Percentiles rank a stretch among this genome's conserved stretches.
Conservation (phyloP, 2,888 invertebrate genomes). For the Kryphioiulus occultus region DNA sequence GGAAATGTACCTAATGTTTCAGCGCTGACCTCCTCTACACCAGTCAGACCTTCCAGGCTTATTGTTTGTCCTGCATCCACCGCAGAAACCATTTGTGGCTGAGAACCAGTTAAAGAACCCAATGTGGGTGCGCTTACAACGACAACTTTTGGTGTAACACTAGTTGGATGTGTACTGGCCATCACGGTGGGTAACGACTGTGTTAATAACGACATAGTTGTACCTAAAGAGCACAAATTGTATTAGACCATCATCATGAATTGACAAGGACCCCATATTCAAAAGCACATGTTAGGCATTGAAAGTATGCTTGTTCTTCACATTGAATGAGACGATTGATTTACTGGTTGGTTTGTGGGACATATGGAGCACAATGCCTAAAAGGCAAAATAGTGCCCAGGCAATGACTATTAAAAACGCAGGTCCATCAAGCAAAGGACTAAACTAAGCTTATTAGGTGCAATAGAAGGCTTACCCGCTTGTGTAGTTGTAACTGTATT, state of each 20-base stretch:
- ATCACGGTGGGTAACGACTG: slow-evolving; percentile 46
- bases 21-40: slow-evolving; percentile 49
- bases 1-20: slow-evolving; percentile 49
- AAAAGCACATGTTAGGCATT: too few relatives aligned
- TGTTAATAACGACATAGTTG: slow-evolving; percentile 44
- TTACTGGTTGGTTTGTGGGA: too few relatives aligned
- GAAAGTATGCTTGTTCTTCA: too few relatives aligned
- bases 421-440: too few relatives aligned
- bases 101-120: slow-evolving; percentile 39
- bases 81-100: slow-evolving; percentile 44
- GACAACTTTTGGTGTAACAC: slow-evolving; percentile 51
- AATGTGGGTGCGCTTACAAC: slow-evolving; percentile 52
- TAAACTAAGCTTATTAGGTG: too few relatives aligned
- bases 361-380: too few relatives aligned
- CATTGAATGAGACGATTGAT: too few relatives aligned
- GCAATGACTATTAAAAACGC: too few relatives aligned
- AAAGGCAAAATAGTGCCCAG: too few relatives aligned
- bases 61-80: not conserved
- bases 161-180: slow-evolving; percentile 29
- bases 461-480: slow-evolving; percentile 50
- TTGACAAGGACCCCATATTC: too few relatives aligned
- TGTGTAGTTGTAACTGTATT: slow-evolving; percentile 52
- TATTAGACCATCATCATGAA: too few relatives aligned
- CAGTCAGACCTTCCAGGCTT: slow-evolving; percentile 6
- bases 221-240: not conserved